Evolutionary conservation across 2,797 vertebrate species (phyloP), one percentile per base, ranked within the genome.

Genomic region (Chromis chromis): DNA sequence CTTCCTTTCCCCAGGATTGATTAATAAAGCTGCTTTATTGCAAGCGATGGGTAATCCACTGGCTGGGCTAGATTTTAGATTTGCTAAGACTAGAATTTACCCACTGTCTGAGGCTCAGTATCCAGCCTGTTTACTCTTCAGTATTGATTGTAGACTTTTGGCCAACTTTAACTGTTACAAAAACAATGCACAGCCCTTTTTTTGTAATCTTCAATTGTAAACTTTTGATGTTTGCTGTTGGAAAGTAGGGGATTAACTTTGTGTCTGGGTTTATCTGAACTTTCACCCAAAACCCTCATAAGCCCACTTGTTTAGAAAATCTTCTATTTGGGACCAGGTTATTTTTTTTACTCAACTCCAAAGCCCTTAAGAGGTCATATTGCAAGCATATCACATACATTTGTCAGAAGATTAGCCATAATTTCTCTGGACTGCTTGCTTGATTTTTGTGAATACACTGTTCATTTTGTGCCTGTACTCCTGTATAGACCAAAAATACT

Each of bases 61-160:
- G 61, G 65, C 56, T 72, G 21, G 36, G 50, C 53, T 62, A 44
- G 61, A 53, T 81, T 62, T 82, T 83, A 44, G 33, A 72, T 79
- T 33, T 76, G 64, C 36, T 65, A 81, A 59, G 49, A 52, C 25
- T 62, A 42, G 69, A 74, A 76, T 76, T 76, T 75, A 73, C 69
- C 75, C 57, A 54, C 78, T 69, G 50, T 42, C 75, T 27, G 24
- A 4, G 55, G 68, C 67, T 83, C 24, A 17, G 17, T 69, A 25
- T 54, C 16, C 21, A 72, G 24, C 24, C 69, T 62, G 58, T 84
- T 82, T 79, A 64, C 66, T 63, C 56, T 70, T 60, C 50, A 22
- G 60, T 62, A 81, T 82, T 81, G 70, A 78, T 73, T 78, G 60
- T 58, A 33, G 36, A 70, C 21, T 65, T 75, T 62, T 80, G 75